Evolutionary conservation across 2,113 vertebrate genomes (phyloP), one percentile per base, ranked within the genome.

Genomic region (Macquaria australasica): DNA sequence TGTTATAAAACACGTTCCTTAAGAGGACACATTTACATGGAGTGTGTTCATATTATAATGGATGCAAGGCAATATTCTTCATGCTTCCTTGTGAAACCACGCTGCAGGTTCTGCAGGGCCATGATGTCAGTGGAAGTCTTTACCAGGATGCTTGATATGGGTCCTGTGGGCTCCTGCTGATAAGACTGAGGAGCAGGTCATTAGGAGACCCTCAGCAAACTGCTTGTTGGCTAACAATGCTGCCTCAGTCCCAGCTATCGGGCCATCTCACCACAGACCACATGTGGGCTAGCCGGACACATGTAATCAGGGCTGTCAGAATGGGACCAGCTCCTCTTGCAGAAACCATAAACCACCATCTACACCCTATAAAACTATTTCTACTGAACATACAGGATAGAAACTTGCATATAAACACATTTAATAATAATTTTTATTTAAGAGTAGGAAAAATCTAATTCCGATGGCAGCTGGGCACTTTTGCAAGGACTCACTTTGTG

Each of bases 61-160:
- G 9, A 78, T 70, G 16, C 34, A n/a, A 64, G 50, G 58, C 41
- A 37, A n/a, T n/a, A 31, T 50, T 55, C 20, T 41, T 39, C 15
- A 50, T 10, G 45, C 66, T 39, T 72, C 8, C 23, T 48, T 70
- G 66, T 10, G 11, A 71, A 87, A 68, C 0, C 41, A 63, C 21
- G 59, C 21, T 79, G 51, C 63, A 75, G 58, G 59, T 28, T 82
- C 59, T 1, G 34, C 34, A 34, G 74, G 81, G 34, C 73, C 43
- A 84, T 92, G 91, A 91, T 89, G 91, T 94, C 91, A 93, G 74
- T 79, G 87, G 82, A 88, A 91, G 89, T 73, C 87, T 83, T 87
- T 84, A 82, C 59, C 68, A 84, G 70, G 66, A 71, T 75, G 60
- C 28, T 64, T 86, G 82, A 91, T 91, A 84, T 43, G 77, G 84